Conservation (phyloP, 1,140 invertebrate species). For the Bombus fervidus region DNA sequence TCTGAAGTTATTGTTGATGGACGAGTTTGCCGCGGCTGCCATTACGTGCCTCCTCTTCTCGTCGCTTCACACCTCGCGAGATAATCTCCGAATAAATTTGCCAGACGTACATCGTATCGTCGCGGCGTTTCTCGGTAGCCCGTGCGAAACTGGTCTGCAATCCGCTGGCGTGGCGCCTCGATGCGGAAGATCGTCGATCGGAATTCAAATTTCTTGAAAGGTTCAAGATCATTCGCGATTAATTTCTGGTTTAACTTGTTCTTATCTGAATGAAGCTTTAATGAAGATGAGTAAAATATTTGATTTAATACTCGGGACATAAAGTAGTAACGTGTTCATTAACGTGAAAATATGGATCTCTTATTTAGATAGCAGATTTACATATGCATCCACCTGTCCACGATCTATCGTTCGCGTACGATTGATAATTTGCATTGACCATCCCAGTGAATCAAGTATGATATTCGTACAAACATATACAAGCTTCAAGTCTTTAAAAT, state of each 20-base stretch:
- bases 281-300: too few relatives aligned
- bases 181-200: not conserved
- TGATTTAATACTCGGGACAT: not conserved
- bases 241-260: not conserved
- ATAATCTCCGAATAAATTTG: conserved; percentile 46
- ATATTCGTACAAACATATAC: not conserved
- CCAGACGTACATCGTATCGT: not conserved
- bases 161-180: not conserved
- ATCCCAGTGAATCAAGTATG: not conserved
- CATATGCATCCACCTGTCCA: not conserved
- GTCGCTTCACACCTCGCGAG: conserved; percentile 11
- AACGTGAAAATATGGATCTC: not conserved
- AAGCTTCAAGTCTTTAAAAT: not conserved
- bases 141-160: conserved; percentile 36
- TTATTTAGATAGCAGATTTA: not conserved
- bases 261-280: not conserved
- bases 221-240: too few relatives aligned
- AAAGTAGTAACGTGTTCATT: not conserved
- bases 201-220: conserved; percentile 18
- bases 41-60: conserved; percentile 1
- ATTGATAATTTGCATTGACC: not conserved
- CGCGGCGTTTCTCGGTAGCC: conserved; percentile 33
- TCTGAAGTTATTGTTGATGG: conserved; percentile 2
- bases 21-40: conserved; percentile 34
- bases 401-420: not conserved